A percentile compares a stretch with the other conserved stretches of the same genome.
phyloP scores from a whole-genome alignment of 2,888 invertebrate genomes.

The Julus scandinavius region DNA sequence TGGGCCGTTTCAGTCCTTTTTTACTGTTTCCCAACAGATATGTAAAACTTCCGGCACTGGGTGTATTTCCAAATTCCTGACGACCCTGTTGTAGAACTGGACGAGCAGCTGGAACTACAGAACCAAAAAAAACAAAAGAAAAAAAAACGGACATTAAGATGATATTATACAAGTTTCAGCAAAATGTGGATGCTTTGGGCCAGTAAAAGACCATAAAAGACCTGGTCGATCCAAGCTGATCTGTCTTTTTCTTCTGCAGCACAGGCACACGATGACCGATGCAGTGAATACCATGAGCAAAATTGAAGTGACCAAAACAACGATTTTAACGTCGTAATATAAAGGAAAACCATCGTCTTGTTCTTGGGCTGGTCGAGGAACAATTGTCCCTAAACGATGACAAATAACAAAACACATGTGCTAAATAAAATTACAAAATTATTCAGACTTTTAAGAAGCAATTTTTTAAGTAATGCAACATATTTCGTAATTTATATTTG shows the following conservation, averaged over 20 bases:
- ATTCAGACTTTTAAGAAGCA: neutral
- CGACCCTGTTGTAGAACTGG: constrained; percentile 33
- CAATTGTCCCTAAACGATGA: neutral
- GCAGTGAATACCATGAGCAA: constrained; percentile 53
- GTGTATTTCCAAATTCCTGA: constrained; percentile 53
- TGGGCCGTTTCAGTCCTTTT: constrained; percentile 29
- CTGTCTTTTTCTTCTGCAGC: constrained; percentile 54
- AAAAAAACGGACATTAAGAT: no score
- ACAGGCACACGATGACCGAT: constrained; percentile 53
- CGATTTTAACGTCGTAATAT: constrained; percentile 53
- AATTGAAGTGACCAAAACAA: constrained; percentile 53
- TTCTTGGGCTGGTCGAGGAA: constrained; percentile 29
- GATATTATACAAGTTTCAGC: no score
- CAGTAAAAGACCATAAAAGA: neutral
- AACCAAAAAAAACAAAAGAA: neutral
- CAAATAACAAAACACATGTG: constrained; percentile 1
- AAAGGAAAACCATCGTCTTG: constrained; percentile 51
- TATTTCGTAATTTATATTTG: no score
- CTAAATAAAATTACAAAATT: neutral
- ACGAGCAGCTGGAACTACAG: constrained; percentile 3
- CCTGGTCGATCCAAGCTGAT: constrained; percentile 49
- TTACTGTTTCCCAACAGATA: constrained; percentile 56
- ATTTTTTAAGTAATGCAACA: no score
- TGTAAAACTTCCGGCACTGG: constrained; percentile 57
- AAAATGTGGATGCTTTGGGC: no score